Evolutionary conservation across 2,888 invertebrate genomes (phyloP), one percentile per base, ranked within the genome.

Genomic region (Andrena bucephala): DNA sequence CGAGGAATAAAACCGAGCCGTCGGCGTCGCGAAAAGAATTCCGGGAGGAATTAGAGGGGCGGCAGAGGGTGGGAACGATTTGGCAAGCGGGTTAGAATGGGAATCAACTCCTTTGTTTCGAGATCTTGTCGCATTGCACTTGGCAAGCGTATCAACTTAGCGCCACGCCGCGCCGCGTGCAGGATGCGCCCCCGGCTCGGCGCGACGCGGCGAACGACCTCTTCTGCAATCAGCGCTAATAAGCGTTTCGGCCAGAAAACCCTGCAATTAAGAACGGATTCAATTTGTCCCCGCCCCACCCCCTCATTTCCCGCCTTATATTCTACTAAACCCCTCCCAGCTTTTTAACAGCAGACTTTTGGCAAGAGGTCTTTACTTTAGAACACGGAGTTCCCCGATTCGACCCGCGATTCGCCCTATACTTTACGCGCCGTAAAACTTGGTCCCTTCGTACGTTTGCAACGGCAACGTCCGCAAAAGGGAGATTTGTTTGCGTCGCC

Each of bases 181-280:
- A 33, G 59, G 36, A 71, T 81, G 81, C 76, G 33, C 42, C 50
- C 27, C n/a, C 50, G 36, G 36, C 36, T 36, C 13, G 42, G 42
- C 42, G 42, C 42, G 13, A 42, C 42, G 42, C 20, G 54, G 60
- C 69, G 65, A 78, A 79, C 78, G 77, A 80, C 66, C 74, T 73
- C 63, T 70, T 60, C 66, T 36, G 71, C 85, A 84, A 84, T 86
- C 79, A 77, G n/a, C 65, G 52, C 57, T 76, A 76, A 85, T 87
- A 75, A 87, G 80, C 87, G 73, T 80, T 70, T 79, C 69, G 69
- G 50, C 10, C 63, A 31, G 78, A 62, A 82, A 67, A 70, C 63
- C 54, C 66, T 68, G 66, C 79, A 83, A 82, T 87, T 82, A 79
- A 76, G 71, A 72, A 52, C 72, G 69, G 50, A 85, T 85, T 81